Evolutionary conservation across 2,888 invertebrate genomes (phyloP).

Genomic region (Acanthococcus lagerstroemiae): DNA sequence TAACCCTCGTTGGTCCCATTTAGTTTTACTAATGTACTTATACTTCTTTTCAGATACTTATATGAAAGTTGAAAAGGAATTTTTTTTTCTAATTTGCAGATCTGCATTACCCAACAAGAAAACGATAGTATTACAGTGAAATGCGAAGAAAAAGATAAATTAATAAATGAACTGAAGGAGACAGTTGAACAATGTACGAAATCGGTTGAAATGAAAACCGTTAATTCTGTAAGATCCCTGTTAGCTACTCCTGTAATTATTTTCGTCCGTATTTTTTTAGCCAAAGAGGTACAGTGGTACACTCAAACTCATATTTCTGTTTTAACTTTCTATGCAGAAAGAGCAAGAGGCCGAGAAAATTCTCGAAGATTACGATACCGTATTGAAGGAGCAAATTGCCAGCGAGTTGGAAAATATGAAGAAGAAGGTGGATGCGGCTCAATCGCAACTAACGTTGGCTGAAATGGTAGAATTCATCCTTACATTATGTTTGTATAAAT

Average conservation of each 20-base stretch:
- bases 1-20: too few relatives aligned
- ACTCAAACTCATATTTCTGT: neutral
- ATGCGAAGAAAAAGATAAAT: constrained; percentile 28
- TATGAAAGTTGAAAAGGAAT: constrained; percentile 14
- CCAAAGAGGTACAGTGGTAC: too few relatives aligned
- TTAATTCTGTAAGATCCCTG: too few relatives aligned
- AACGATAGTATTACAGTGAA: constrained; percentile 13
- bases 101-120: constrained; percentile 2
- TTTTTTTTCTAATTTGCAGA: constrained; percentile 8
- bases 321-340: neutral
- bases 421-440: constrained; percentile 41
- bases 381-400: constrained; percentile 36
- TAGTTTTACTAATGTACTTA: too few relatives aligned
- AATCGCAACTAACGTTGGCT: constrained; percentile 46
- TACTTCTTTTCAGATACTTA: constrained; percentile 23
- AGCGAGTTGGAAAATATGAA: constrained; percentile 37
- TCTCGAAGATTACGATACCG: constrained; percentile 37
- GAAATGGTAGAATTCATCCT: constrained; percentile 43
- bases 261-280: too few relatives aligned
- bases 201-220: constrained; percentile 32
- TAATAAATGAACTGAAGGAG: constrained; percentile 28
- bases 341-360: constrained; percentile 33
- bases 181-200: constrained; percentile 12
- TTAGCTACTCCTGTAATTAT: too few relatives aligned
- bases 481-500: too few relatives aligned